Percentiles rank a stretch among this genome's conserved stretches.
Conservation (phyloP, 2,797 vertebrate species). For the Aythya fuligula region DNA sequence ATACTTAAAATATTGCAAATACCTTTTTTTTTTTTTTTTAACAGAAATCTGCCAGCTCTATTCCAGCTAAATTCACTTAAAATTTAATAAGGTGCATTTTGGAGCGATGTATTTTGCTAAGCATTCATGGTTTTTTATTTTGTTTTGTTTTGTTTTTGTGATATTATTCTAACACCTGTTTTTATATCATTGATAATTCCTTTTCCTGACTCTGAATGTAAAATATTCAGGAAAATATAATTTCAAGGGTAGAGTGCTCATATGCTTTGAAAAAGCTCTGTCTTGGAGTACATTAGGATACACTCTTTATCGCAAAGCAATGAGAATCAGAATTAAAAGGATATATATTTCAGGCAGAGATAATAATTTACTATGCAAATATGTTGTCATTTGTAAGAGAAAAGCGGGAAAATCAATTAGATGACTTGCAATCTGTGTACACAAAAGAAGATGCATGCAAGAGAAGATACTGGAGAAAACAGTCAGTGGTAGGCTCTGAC, state of each 20-base stretch:
- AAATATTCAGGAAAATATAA: slow-evolving; percentile 36
- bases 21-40: not conserved
- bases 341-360: not conserved
- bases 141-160: not conserved
- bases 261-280: not conserved
- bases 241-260: not conserved
- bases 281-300: not conserved
- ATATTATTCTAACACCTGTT: slow-evolving; percentile 51
- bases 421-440: not conserved
- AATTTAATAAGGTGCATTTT: not conserved
- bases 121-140: slow-evolving; percentile 40
- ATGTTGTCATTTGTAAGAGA: not conserved
- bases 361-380: not conserved
- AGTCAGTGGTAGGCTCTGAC: not conserved
- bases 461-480: not conserved
- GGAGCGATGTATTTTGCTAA: not conserved
- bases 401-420: not conserved
- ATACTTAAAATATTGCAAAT: not conserved
- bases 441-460: not conserved
- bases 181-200: slow-evolving; percentile 64
- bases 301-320: not conserved
- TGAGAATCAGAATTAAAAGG: not conserved
- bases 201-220: slow-evolving; percentile 23
- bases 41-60: not conserved
- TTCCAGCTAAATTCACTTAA: slow-evolving; percentile 18